Evolutionary conservation across 2,797 vertebrate genomes (phyloP).

Genomic region (Gymnoscopelus microlampas): DNA sequence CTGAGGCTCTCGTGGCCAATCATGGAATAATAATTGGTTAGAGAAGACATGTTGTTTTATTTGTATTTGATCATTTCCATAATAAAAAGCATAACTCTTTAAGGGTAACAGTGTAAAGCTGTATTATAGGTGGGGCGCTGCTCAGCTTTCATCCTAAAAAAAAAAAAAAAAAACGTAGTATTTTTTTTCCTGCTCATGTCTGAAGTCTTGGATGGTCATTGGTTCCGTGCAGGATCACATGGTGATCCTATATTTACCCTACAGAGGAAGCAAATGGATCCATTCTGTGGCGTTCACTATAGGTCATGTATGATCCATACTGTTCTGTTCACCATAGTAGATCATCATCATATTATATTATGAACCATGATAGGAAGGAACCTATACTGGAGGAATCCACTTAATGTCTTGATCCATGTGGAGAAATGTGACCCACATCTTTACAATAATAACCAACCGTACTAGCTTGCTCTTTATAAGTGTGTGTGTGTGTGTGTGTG

Average conservation of each 20-base stretch:
- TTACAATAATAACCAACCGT: too few species aligned
- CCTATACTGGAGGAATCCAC: too few species aligned
- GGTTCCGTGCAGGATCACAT: slow-evolving; percentile 87
- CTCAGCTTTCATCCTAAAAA: slow-evolving; percentile 77
- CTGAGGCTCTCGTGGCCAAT: slow-evolving; percentile 87
- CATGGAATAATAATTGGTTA: slow-evolving; percentile 96
- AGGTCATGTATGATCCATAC: slow-evolving; percentile 4
- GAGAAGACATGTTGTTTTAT: slow-evolving; percentile 90
- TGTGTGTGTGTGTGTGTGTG: too few species aligned
- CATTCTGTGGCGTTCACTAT: slow-evolving; percentile 76
- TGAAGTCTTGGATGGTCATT: slow-evolving; percentile 85
- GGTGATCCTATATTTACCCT: slow-evolving; percentile 90
- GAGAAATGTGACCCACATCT: too few species aligned
- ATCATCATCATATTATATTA: too few species aligned
- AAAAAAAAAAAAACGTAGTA: slow-evolving; percentile 84
- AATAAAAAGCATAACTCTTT: slow-evolving; percentile 26
- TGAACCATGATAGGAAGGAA: too few species aligned
- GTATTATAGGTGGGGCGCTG: slow-evolving; percentile 68
- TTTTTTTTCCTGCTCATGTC: slow-evolving; percentile 83
- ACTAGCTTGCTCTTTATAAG: too few species aligned
- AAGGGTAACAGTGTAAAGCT: slow-evolving; percentile 85
- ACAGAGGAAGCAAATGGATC: slow-evolving; percentile 90
- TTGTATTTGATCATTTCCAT: slow-evolving; percentile 76
- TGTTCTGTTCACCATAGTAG: too few species aligned
- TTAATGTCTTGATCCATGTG: too few species aligned